phyloP scores from a whole-genome alignment of 2,797 vertebrate species.

The Meda fulgida region DNA sequence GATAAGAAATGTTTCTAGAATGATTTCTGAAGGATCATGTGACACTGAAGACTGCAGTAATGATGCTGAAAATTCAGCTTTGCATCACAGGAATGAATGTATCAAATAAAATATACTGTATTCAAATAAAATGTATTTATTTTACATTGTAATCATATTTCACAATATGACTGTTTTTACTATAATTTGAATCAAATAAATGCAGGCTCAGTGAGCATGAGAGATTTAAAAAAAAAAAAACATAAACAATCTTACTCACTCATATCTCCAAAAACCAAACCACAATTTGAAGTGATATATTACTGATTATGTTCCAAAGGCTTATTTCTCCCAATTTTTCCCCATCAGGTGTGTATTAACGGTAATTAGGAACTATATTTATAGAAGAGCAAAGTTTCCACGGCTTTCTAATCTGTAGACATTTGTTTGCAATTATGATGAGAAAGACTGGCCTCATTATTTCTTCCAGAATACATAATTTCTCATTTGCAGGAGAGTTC shows the following conservation, averaged over 20 bases:
- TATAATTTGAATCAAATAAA: neutral
- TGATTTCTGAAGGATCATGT: conserved; percentile 7
- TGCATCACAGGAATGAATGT: neutral
- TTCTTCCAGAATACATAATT: conserved; percentile 54
- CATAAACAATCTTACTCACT: neutral
- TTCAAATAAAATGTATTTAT: neutral
- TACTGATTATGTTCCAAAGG: conserved; percentile 42
- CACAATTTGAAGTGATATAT: conserved; percentile 43
- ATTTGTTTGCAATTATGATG: conserved; percentile 57
- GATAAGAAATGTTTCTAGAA: neutral
- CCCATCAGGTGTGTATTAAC: conserved; percentile 60
- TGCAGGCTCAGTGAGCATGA: neutral
- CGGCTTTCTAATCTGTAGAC: conserved; percentile 47
- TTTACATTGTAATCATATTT: neutral
- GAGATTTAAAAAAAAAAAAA: neutral
- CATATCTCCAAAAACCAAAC: conserved; percentile 31
- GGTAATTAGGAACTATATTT: conserved; percentile 58
- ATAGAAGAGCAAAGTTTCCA: conserved; percentile 51
- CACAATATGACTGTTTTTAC: neutral
- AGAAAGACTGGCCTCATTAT: conserved; percentile 49
- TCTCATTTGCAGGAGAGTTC: conserved; percentile 51
- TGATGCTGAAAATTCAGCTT: neutral
- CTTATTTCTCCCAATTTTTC: conserved; percentile 50
- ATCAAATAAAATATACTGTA: neutral
- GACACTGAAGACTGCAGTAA: neutral